Percentiles rank a stretch among this genome's conserved stretches.
Evolutionary conservation across 2,113 vertebrate species (phyloP).

Genomic region (Cettia cetti): DNA sequence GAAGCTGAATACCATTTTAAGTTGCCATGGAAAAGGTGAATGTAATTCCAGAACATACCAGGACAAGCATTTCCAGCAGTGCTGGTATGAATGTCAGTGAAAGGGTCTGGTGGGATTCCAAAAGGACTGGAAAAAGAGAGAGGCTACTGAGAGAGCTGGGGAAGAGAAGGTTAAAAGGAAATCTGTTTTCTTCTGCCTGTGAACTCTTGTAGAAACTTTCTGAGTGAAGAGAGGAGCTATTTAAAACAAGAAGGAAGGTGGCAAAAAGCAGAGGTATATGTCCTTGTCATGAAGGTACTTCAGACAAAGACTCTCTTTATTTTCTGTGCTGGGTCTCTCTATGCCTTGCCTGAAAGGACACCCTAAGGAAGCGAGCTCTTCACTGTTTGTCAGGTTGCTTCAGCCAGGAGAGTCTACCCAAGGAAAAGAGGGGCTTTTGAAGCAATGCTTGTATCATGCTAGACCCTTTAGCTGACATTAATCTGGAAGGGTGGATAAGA

Average conservation of each 20-base stretch:
- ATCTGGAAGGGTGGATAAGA: neutral
- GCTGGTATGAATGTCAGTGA: neutral
- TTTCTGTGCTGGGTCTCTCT: neutral
- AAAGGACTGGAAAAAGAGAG: neutral
- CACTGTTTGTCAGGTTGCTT: neutral
- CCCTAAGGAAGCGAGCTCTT: neutral
- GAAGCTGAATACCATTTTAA: neutral
- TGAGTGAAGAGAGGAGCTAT: neutral
- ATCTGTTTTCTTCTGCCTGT: neutral
- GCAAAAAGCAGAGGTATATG: neutral
- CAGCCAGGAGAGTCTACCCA: neutral
- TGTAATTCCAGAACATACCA: neutral
- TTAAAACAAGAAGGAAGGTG: neutral
- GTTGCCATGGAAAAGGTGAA: neutral
- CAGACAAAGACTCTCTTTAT: neutral
- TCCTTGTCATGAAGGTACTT: neutral
- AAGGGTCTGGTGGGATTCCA: neutral
- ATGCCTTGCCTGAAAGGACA: neutral
- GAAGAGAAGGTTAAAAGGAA: neutral
- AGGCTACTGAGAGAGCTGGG: neutral
- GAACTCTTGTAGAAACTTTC: neutral
- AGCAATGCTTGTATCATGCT: neutral
- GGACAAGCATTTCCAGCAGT: neutral
- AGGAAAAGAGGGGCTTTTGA: neutral
- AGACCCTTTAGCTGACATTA: neutral